Evolutionary conservation across 2,888 invertebrate genomes (phyloP).

Genomic region (Torymus texanus): DNA sequence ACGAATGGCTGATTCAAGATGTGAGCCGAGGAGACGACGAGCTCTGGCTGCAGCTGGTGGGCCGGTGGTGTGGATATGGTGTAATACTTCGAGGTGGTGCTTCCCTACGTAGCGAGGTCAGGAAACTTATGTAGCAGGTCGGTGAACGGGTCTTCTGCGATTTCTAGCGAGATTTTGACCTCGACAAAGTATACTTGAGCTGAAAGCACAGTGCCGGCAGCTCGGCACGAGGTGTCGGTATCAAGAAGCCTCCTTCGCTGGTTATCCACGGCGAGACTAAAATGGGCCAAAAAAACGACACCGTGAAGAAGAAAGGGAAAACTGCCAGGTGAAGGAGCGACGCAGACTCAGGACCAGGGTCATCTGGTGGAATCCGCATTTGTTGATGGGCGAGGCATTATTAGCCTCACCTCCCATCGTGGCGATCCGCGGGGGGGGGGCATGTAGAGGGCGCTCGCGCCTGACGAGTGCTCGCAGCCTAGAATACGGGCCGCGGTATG

Average conservation of each 20-base stretch:
- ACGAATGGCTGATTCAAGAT: too few species aligned
- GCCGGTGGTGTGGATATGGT: neutral
- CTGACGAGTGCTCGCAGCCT: too few species aligned
- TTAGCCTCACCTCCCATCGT: too few species aligned
- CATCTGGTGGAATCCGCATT: neutral
- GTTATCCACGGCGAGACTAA: neutral
- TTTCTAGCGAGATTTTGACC: too few species aligned
- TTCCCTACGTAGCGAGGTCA: neutral
- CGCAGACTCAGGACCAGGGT: neutral
- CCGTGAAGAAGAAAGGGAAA: neutral
- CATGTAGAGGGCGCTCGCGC: too few species aligned
- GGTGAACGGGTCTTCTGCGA: neutral
- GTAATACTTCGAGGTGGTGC: neutral
- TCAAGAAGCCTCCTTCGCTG: neutral
- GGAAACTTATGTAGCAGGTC: neutral
- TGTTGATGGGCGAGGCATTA: neutral
- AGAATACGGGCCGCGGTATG: too few species aligned
- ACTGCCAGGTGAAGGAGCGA: neutral
- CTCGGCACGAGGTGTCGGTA: neutral
- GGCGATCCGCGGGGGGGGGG: too few species aligned
- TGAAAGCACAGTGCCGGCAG: neutral
- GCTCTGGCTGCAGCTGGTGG: neutral
- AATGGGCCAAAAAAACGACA: neutral
- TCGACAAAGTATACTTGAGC: neutral
- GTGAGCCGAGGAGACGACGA: neutral